Percentiles rank a stretch among this genome's conserved stretches.
Evolutionary conservation across 2,113 vertebrate species (phyloP).

Genomic region (Struthidea cinerea): DNA sequence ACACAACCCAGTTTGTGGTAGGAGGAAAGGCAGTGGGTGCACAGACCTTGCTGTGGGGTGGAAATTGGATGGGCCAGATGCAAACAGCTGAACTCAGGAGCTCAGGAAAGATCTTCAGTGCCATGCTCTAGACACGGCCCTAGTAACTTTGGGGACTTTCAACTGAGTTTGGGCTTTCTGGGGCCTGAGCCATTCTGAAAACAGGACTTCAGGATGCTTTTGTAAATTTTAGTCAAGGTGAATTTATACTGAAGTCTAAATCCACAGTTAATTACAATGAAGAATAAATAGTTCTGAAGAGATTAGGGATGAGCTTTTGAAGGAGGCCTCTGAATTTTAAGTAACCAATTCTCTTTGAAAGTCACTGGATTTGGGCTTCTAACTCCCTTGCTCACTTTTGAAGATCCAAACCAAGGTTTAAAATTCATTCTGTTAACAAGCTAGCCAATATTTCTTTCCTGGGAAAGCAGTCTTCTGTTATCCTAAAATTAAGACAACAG

Average conservation of each 20-base stretch:
- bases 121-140: accelerated
- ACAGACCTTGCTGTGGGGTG: neutral
- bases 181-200: neutral
- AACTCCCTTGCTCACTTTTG: neutral
- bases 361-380: neutral
- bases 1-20: accelerated
- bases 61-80: neutral
- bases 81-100: neutral
- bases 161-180: neutral
- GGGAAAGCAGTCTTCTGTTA: slow-evolving; percentile 7
- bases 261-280: slow-evolving; percentile 27
- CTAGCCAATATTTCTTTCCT: neutral
- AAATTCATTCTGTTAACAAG: slow-evolving; percentile 11
- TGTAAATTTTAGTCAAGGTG: slow-evolving; percentile 6
- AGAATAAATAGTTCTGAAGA: slow-evolving; percentile 42
- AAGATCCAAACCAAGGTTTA: slow-evolving; percentile 8
- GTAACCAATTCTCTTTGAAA: slow-evolving; percentile 21
- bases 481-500: slow-evolving; percentile 30
- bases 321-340: slow-evolving; percentile 39
- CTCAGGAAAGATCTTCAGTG: neutral
- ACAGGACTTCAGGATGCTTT: neutral
- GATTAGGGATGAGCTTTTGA: slow-evolving; percentile 49
- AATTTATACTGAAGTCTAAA: slow-evolving; percentile 32
- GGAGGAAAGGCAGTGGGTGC: neutral
- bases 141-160: neutral